Evolutionary conservation across 2,797 vertebrate species (phyloP).

Genomic region (Danio kyathit): DNA sequence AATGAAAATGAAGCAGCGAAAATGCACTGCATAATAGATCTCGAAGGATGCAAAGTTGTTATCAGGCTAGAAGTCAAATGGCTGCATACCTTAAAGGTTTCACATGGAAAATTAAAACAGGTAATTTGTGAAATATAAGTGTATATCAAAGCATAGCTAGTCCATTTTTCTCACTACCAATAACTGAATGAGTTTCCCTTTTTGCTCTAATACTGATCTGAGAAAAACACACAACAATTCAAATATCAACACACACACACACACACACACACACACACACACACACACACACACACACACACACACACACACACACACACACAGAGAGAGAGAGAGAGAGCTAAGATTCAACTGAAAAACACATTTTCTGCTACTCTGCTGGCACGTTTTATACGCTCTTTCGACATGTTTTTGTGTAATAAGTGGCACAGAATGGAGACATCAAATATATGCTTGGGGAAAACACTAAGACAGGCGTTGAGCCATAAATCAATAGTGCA

Average conservation of each 20-base stretch:
- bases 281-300: too few relatives aligned
- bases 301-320: too few relatives aligned
- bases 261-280: too few relatives aligned
- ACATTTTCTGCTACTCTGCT: neutral
- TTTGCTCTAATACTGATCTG: neutral
- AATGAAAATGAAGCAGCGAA: neutral
- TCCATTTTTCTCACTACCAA: neutral
- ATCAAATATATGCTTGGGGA: constrained; percentile 12
- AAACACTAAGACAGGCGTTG: neutral
- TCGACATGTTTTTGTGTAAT: constrained; percentile 13
- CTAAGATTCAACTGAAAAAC: neutral
- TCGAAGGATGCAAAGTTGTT: constrained; percentile 8
- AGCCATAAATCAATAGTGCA: constrained; percentile 12
- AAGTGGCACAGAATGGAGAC: constrained; percentile 15
- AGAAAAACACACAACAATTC: constrained; percentile 7
- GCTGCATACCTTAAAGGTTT: neutral
- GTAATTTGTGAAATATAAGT: neutral
- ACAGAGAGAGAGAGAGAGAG: too few relatives aligned
- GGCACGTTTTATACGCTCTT: constrained; percentile 1
- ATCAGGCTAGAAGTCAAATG: neutral
- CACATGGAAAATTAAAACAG: neutral
- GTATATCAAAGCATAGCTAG: neutral
- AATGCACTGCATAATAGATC: constrained; percentile 23
- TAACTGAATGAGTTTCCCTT: neutral
- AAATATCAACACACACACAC: too few relatives aligned